Conservation (phyloP, 2,888 invertebrate species). For the Caenorhabditis macrosperma region DNA sequence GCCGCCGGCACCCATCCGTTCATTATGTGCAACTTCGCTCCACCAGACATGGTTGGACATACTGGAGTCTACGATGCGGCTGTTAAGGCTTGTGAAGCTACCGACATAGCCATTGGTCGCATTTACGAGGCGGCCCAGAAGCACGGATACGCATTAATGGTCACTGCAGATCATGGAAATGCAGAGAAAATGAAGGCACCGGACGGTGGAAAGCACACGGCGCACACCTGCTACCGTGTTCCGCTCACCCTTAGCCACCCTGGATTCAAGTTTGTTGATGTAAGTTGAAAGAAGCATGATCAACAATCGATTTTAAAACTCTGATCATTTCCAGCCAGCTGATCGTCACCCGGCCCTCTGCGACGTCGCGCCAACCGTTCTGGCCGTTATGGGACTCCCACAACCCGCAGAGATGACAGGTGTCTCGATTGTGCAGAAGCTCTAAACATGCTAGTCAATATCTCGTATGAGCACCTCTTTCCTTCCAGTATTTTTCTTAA, state of each 20-base stretch:
- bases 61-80: slow-evolving; percentile 80
- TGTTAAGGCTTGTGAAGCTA: slow-evolving; percentile 71
- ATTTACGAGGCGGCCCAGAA: slow-evolving; percentile 80
- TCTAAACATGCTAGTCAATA: no score
- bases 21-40: slow-evolving; percentile 82
- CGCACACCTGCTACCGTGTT: slow-evolving; percentile 81
- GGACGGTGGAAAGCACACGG: slow-evolving; percentile 81
- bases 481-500: slow-evolving; percentile 8
- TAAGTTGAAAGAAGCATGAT: slow-evolving; percentile 21
- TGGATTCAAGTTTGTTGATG: slow-evolving; percentile 71
- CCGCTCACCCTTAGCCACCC: slow-evolving; percentile 77
- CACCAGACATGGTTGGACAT: slow-evolving; percentile 82
- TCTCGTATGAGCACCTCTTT: slow-evolving; percentile 2
- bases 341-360: slow-evolving; percentile 80
- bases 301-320: neutral
- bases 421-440: slow-evolving; percentile 71
- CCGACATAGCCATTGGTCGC: slow-evolving; percentile 81
- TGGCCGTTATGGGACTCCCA: slow-evolving; percentile 81
- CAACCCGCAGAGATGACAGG: slow-evolving; percentile 80
- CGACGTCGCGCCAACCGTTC: slow-evolving; percentile 82
- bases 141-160: slow-evolving; percentile 65
- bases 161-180: slow-evolving; percentile 81
- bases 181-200: slow-evolving; percentile 82
- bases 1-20: slow-evolving; percentile 80
- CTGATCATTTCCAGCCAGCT: slow-evolving; percentile 42